Evolutionary conservation across 2,113 vertebrate species (phyloP).

Genomic region (Orientallactaga bullata): DNA sequence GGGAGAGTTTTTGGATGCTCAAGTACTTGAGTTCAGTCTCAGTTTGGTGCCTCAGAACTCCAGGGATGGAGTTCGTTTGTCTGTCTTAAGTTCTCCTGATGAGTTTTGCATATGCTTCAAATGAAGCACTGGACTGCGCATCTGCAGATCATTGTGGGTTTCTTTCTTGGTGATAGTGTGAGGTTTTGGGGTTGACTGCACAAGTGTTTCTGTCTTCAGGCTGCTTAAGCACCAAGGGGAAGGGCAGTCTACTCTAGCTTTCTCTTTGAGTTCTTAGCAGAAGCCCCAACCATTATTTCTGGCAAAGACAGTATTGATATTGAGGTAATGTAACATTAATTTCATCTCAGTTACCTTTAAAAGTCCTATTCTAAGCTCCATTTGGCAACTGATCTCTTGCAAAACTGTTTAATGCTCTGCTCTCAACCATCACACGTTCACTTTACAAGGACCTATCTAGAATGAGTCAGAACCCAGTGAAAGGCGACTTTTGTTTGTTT

Average conservation of each 20-base stretch:
- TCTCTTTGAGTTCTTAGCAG: not conserved
- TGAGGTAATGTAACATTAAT: slow-evolving; percentile 37
- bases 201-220: not conserved
- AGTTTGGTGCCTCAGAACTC: not conserved
- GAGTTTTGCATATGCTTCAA: not conserved
- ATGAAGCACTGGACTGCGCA: not conserved
- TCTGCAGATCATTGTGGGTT: not conserved
- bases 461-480: slow-evolving; percentile 36
- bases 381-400: slow-evolving; percentile 70
- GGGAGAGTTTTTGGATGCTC: not conserved
- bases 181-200: not conserved
- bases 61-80: not conserved
- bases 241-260: too few relatives aligned
- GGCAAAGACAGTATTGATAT: not conserved
- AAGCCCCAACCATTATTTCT: not conserved
- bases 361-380: slow-evolving; percentile 65
- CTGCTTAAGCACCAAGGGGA: not conserved
- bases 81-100: not conserved
- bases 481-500: not conserved
- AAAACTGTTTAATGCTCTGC: slow-evolving; percentile 50
- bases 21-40: not conserved
- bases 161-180: not conserved
- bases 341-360: slow-evolving; percentile 64
- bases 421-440: slow-evolving; percentile 15
- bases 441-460: slow-evolving; percentile 37